Conservation (phyloP, 2,113 vertebrate species). For the Tringa solitaria region DNA sequence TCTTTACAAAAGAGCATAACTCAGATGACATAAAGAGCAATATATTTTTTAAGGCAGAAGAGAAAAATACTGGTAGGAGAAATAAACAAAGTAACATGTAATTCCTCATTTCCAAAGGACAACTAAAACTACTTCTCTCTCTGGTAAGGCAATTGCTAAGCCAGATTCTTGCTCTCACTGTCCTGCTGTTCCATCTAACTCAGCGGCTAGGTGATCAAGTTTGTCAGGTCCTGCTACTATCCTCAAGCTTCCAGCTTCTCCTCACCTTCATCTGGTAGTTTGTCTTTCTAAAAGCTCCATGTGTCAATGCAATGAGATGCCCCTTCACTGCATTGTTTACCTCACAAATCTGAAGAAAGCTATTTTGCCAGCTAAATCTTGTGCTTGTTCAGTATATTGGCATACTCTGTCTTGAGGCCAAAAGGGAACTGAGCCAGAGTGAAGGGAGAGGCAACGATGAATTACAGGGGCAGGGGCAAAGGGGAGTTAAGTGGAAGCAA, state of each 20-base stretch:
- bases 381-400: background rate
- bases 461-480: background rate
- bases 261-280: background rate
- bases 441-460: background rate
- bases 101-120: background rate
- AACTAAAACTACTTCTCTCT: background rate
- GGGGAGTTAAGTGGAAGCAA: background rate
- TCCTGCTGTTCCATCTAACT: background rate
- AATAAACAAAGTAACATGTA: background rate
- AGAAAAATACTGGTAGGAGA: background rate
- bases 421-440: background rate
- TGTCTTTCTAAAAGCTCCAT: background rate
- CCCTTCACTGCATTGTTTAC: background rate
- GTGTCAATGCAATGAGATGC: background rate
- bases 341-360: background rate
- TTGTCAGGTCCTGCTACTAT: background rate
- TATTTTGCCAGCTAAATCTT: background rate
- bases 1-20: background rate
- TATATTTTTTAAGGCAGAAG: background rate
- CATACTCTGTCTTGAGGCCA: rapidly evolving
- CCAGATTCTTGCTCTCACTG: background rate
- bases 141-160: background rate
- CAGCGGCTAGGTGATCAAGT: background rate
- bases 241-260: background rate
- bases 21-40: background rate